Base-by-base conservation (phyloP, 1,140 invertebrate species). In the Drosophila chauvacae region DNA sequence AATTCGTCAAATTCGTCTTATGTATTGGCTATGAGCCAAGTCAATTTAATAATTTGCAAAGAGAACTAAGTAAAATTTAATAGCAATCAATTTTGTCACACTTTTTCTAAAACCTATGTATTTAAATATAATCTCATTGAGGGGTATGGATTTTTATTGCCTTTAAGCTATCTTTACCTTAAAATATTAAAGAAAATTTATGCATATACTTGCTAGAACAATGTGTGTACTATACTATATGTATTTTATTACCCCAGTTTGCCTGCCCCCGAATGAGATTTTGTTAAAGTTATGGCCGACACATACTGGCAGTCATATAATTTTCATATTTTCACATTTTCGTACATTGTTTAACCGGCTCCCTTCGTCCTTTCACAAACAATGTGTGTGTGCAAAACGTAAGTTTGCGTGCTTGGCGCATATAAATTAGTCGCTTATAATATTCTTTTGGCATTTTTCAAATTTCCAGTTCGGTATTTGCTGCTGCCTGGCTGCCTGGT, bases 361-460 rank as follows among this genome's bases (percentile, higher is more conserved):
- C 53, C 65, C 6, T 68, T 81, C 55, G 58, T 50, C 63, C 64
- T 63, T 56, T 53, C 42, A 45, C 63, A 60, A 87, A 82, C 82
- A 87, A 87, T 88, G 84, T 88, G 84, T 48, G 47, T 88, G 84
- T 88, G 86, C 85, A 88, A 85, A 90, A 90, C 85, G 85, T 88
- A 90, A 85, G 85, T 88, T 88, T 84, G 85, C 85, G 85, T 88
- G 85, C 85, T 83, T 73, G 77, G 48, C 69, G 85, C 85, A 88
- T 88, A 88, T 88, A 88, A 88, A 88, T 88, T 88, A 88, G 85
- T 77, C 85, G 85, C 85, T 90, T 85, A 90, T 85, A 90, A 90
- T 90, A 90, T 90, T 90, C 85, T 90, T 83, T 90, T 90, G 85
- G 85, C 86, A 90, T 90, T 90, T 90, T 85, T 90, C 71, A 79